Evolutionary conservation across 2,113 vertebrate species (phyloP).

Genomic region (Phocoena phocoena): DNA sequence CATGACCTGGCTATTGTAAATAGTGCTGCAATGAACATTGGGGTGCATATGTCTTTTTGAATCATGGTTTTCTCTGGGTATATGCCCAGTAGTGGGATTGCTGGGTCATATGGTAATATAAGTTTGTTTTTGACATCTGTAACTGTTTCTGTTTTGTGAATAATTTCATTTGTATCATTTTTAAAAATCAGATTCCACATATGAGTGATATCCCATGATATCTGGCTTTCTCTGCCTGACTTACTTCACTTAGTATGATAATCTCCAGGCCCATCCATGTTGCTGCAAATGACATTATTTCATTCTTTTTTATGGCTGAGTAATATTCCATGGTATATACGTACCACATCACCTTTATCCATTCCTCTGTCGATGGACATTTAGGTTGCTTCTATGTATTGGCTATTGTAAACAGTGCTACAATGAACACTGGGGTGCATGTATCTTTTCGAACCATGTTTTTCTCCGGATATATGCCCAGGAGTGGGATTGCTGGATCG

Average conservation of each 20-base stretch:
- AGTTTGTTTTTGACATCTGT: neutral
- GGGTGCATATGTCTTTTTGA: too few species aligned
- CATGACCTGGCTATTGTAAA: too few species aligned
- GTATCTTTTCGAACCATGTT: neutral
- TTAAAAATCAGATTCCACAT: neutral
- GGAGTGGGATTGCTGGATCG: neutral
- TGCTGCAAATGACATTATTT: neutral
- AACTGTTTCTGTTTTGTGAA: neutral
- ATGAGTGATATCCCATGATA: neutral
- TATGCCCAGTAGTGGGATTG: too few species aligned
- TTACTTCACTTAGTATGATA: neutral
- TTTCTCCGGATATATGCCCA: neutral
- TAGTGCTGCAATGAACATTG: too few species aligned
- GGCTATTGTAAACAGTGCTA: neutral
- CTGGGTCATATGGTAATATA: too few species aligned
- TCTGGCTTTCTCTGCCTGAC: neutral
- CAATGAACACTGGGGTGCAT: neutral
- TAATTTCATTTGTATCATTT: neutral
- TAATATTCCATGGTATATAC: neutral
- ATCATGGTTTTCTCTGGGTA: too few species aligned
- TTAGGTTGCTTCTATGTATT: neutral
- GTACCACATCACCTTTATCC: neutral
- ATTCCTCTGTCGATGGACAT: neutral
- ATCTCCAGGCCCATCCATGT: neutral
- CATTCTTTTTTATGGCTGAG: neutral